Evolutionary conservation across 2,113 vertebrate species (phyloP), one percentile per base, ranked within the genome.

Genomic region (Alligator sinensis): DNA sequence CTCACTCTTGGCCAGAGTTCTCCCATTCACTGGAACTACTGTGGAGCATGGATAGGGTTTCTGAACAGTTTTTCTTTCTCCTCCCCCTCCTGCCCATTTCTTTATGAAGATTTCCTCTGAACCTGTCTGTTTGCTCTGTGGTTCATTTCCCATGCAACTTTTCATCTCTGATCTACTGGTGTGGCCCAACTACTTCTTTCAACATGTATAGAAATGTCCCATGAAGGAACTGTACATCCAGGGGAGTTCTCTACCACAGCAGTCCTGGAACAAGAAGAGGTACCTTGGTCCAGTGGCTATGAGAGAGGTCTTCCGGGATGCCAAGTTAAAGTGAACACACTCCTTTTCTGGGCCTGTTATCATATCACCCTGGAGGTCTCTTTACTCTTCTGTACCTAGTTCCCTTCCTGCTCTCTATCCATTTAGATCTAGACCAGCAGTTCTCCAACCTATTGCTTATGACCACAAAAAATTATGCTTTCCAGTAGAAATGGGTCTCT

Each of bases 201-300:
- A 9, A n/a, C 27, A 63, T 7, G 30, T 8, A 34, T 59, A 64
- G 61, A 9, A 0, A 0, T 6, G 22, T 55, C 18, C 70, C 60
- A 47, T 47, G 4, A 0, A 3, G 30, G 61, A 74, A 58, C 1
- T 63, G 22, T 82, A 25, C 7, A 91, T 62, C 62, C 38, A 13
- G 0, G 0, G 61, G 22, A 11, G 25, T 62, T 0, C 0, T 25
- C 63, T 61, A 21, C 77, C 60, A 27, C 77, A 8, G 4, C 59
- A 75, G 47, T 12, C 68, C 9, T 0, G 3, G 54, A 63, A 78
- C 34, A 28, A 91, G 11, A 54, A 82, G 86, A 88, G 16, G 5
- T 30, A 14, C 34, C 0, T 0, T 82, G 5, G 47, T 90, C 70
- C 28, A 17, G 15, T 5, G 62, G 62, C 17, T 27, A 24, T 24